Conservation (phyloP, 2,888 invertebrate species). For the Papilio protenor region DNA sequence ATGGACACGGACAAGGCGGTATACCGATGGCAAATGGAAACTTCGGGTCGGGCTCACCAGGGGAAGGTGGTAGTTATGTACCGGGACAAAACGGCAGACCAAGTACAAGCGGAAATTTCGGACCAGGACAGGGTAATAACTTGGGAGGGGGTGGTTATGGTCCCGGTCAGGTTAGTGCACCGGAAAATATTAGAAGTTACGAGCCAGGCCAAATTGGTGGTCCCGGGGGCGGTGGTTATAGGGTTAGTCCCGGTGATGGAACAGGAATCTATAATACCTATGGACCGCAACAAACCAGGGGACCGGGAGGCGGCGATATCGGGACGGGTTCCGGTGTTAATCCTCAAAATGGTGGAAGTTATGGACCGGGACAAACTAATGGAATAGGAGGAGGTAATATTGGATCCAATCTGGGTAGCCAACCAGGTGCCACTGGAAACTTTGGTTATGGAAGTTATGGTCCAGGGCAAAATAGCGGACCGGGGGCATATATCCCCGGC, state of each 20-base stretch:
- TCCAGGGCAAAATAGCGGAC: constrained; percentile 44
- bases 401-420: constrained; percentile 43
- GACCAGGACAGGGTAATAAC: constrained; percentile 17
- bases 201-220: not conserved
- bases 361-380: constrained; percentile 22
- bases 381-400: constrained; percentile 35
- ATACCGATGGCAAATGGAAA: constrained; percentile 23
- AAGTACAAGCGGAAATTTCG: constrained; percentile 7
- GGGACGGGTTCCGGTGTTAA: constrained; percentile 20
- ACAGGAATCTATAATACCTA: constrained; percentile 7
- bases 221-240: constrained; percentile 17
- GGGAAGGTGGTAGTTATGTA: constrained; percentile 27
- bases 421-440: constrained; percentile 42
- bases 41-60: constrained; percentile 31
- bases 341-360: constrained; percentile 38
- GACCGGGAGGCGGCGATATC: constrained; percentile 32
- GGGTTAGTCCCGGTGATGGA: not conserved
- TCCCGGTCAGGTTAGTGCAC: constrained; percentile 8
- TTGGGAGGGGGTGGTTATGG: constrained; percentile 36
- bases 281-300: constrained; percentile 43
- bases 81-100: constrained; percentile 38
- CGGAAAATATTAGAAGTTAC: constrained; percentile 10
- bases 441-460: constrained; percentile 48
- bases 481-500: constrained; percentile 37
- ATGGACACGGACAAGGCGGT: constrained; percentile 22